phyloP scores from a whole-genome alignment of 2,888 invertebrate genomes.

The Cetonia aurata region DNA sequence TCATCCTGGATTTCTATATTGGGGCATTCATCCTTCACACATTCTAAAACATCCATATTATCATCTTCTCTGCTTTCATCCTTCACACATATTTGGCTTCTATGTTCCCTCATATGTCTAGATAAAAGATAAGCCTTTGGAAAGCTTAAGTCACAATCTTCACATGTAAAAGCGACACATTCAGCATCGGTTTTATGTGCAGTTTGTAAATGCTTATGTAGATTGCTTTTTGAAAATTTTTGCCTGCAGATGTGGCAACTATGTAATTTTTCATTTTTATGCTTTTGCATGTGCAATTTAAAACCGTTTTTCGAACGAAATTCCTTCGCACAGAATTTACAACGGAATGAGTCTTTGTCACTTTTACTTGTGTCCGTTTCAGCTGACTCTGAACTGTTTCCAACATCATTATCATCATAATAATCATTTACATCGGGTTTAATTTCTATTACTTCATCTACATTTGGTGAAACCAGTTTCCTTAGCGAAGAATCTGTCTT shows the following conservation, averaged over 20 bases:
- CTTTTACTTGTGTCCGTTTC: slow-evolving; percentile 47
- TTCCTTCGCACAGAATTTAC: slow-evolving; percentile 61
- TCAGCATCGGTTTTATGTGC: slow-evolving; percentile 52
- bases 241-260: slow-evolving; percentile 61
- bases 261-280: slow-evolving; percentile 62
- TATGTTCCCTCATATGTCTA: slow-evolving; percentile 56
- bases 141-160: slow-evolving; percentile 56
- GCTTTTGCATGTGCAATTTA: slow-evolving; percentile 60
- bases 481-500: slow-evolving; percentile 63
- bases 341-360: slow-evolving; percentile 57
- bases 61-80: slow-evolving; percentile 47
- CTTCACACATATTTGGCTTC: slow-evolving; percentile 43
- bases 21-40: slow-evolving; percentile 44
- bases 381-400: slow-evolving; percentile 49
- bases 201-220: slow-evolving; percentile 61
- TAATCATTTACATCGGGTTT: slow-evolving; percentile 54
- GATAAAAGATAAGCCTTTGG: slow-evolving; percentile 53
- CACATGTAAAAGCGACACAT: slow-evolving; percentile 53
- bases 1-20: slow-evolving; percentile 29
- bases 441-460: slow-evolving; percentile 53
- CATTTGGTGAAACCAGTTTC: slow-evolving; percentile 42
- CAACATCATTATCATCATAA: slow-evolving; percentile 51
- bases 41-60: slow-evolving; percentile 42
- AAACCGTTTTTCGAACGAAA: slow-evolving; percentile 61
- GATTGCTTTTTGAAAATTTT: slow-evolving; percentile 61